Percentiles rank a stretch among this genome's conserved stretches.
Conservation (phyloP, 2,797 vertebrate species). For the Hoplostethus atlanticus region DNA sequence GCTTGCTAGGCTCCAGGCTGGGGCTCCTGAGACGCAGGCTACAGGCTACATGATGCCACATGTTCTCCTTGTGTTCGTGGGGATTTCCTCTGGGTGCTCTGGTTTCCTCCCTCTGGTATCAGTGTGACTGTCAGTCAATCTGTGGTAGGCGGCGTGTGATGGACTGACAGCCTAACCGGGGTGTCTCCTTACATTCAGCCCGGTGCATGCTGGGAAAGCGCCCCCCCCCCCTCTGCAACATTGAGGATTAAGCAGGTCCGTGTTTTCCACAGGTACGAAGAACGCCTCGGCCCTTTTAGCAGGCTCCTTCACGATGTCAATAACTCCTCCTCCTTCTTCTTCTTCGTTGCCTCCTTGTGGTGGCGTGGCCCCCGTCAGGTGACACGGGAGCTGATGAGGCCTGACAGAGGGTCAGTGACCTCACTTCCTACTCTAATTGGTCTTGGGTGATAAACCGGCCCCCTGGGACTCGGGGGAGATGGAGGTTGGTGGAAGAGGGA, state of each 20-base stretch:
- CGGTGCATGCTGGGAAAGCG: not conserved
- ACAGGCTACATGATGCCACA: not conserved
- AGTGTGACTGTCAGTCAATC: no score
- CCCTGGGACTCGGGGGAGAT: constrained; percentile 49
- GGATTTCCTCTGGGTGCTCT: no score
- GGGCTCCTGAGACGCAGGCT: not conserved
- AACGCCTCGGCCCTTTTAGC: not conserved
- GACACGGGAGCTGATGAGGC: constrained; percentile 77
- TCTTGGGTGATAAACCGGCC: constrained; percentile 75
- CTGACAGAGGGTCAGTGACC: constrained; percentile 79
- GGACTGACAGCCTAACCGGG: no score
- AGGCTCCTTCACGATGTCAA: constrained; percentile 1
- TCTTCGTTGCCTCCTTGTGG: constrained; percentile 27
- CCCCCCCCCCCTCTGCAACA: not conserved
- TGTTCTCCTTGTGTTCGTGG: no score
- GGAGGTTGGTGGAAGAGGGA: constrained; percentile 49
- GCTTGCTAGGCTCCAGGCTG: not conserved
- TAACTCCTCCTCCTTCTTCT: constrained; percentile 12
- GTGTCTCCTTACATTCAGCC: not conserved
- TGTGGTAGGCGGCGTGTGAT: no score
- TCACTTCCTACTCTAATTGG: constrained; percentile 80
- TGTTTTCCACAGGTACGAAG: constrained; percentile 16
- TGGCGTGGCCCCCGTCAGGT: constrained; percentile 77
- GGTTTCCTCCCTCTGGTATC: no score
- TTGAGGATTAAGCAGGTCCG: not conserved